These are phyloP conservation scores for Tromatobia lineatoria DNA, from an alignment of 2,888 invertebrate species.

Conservation along the genomic window DNA sequence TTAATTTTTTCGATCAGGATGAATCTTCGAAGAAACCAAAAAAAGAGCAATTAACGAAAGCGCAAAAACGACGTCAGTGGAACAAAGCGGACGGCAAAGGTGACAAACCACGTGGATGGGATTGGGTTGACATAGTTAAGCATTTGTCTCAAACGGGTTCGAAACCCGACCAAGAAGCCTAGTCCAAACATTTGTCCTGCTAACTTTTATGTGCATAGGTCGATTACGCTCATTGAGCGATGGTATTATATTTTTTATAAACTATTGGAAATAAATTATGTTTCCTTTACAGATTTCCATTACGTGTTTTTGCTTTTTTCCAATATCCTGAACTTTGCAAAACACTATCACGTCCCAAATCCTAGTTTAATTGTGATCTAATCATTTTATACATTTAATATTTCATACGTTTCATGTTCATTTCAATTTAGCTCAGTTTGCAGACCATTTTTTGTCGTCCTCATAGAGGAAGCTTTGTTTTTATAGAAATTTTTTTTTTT, in stretches of 20 bases:
- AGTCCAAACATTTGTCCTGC: slow-evolving; percentile 68
- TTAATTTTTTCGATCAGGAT: slow-evolving; percentile 72
- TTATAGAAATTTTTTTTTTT: too few relatives aligned
- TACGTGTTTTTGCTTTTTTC: background rate
- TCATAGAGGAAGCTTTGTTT: too few relatives aligned
- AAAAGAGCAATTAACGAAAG: slow-evolving; percentile 95
- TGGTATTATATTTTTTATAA: slow-evolving; percentile 80
- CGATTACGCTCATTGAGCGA: slow-evolving; percentile 62
- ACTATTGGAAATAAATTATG: slow-evolving; percentile 75
- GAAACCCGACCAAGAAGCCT: slow-evolving; percentile 85
- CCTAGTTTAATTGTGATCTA: too few relatives aligned
- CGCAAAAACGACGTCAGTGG: slow-evolving; percentile 96
- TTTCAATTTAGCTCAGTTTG: too few relatives aligned
- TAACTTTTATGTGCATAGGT: slow-evolving; percentile 75
- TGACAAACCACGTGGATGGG: slow-evolving; percentile 95
- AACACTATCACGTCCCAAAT: too few relatives aligned
- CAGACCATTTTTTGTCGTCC: too few relatives aligned
- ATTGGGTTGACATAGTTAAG: slow-evolving; percentile 99
- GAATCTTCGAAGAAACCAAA: slow-evolving; percentile 88
- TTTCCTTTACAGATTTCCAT: slow-evolving; percentile 59
- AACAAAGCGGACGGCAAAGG: slow-evolving; percentile 94
- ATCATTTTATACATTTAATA: too few relatives aligned
- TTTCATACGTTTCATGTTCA: too few relatives aligned
- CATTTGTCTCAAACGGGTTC: slow-evolving; percentile 94
- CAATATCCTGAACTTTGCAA: too few relatives aligned